Percentiles rank a stretch among this genome's conserved stretches.
Evolutionary conservation across 2,797 vertebrate species (phyloP).

Genomic region (Carapus acus): DNA sequence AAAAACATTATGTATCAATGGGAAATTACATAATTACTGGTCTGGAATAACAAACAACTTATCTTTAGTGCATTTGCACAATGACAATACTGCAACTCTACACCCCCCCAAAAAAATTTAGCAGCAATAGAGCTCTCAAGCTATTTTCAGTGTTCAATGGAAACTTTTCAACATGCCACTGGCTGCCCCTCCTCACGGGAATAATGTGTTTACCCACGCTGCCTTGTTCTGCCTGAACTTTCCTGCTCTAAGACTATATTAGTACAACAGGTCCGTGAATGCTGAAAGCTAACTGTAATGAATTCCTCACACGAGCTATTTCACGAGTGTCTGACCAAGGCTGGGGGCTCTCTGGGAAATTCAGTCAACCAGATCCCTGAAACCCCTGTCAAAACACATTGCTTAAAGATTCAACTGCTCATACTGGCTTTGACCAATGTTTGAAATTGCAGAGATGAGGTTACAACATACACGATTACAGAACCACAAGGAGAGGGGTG

Average conservation of each 20-base stretch:
- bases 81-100: constrained; percentile 19
- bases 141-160: constrained; percentile 12
- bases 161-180: constrained; percentile 19
- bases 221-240: constrained; percentile 26
- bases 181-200: constrained; percentile 51
- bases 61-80: neutral
- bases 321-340: neutral
- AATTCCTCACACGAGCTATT: no score
- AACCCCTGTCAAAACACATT: constrained; percentile 3
- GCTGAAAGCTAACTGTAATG: no score
- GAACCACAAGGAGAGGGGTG: neutral
- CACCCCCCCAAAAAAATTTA: constrained; percentile 24
- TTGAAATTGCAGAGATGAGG: constrained; percentile 8
- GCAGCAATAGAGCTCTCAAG: neutral
- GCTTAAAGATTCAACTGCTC: constrained; percentile 10
- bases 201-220: constrained; percentile 35
- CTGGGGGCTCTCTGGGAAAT: neutral
- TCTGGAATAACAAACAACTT: no score
- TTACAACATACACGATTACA: neutral
- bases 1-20: neutral
- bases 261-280: no score
- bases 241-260: no score
- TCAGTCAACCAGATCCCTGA: neutral
- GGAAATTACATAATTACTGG: neutral
- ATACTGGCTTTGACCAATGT: neutral